Evolutionary conservation across 2,888 invertebrate species (phyloP), one percentile per base, ranked within the genome.

Genomic region (Liopterus haemorrhoidalis): DNA sequence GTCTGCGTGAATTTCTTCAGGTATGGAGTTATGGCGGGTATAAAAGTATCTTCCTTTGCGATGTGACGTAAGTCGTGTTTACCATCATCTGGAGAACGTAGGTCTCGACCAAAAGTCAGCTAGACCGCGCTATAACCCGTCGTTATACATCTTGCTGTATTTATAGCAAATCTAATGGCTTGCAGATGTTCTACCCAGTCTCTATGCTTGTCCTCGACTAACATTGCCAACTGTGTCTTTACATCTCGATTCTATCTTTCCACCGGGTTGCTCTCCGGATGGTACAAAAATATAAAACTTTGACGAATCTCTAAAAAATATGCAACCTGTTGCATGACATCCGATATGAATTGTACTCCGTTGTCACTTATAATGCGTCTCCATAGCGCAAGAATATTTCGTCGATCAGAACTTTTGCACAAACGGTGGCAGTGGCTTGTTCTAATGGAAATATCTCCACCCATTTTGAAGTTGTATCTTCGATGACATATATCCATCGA

Each of bases 281-380:
- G n/a, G n/a, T n/a, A n/a, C n/a, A n/a, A n/a, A n/a, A n/a, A n/a
- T n/a, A n/a, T n/a, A n/a, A n/a, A n/a, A n/a, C n/a, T n/a, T n/a
- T n/a, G n/a, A n/a, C n/a, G n/a, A n/a, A n/a, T n/a, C n/a, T n/a
- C n/a, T n/a, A n/a, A n/a, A n/a, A n/a, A n/a, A 3, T 45, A 33
- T 0, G 55, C 54, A 59, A 54, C 38, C 0, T 64, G 64, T 9
- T 65, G 65, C 24, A 65, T 63, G 9, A n/a, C n/a, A n/a, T n/a
- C n/a, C n/a, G n/a, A n/a, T n/a, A n/a, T 57, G 58, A 3, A 60
- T 52, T 0, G 65, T n/a, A 9, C 60, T 35, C 1, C 64, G 57
- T 12, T 1, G 62, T n/a, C n/a, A n/a, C n/a, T n/a, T n/a, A n/a
- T n/a, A n/a, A n/a, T n/a, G n/a, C n/a, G n/a, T n/a, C n/a, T n/a